Base-by-base conservation (phyloP, 2,113 vertebrate species). In the Atrichornis clamosus region DNA sequence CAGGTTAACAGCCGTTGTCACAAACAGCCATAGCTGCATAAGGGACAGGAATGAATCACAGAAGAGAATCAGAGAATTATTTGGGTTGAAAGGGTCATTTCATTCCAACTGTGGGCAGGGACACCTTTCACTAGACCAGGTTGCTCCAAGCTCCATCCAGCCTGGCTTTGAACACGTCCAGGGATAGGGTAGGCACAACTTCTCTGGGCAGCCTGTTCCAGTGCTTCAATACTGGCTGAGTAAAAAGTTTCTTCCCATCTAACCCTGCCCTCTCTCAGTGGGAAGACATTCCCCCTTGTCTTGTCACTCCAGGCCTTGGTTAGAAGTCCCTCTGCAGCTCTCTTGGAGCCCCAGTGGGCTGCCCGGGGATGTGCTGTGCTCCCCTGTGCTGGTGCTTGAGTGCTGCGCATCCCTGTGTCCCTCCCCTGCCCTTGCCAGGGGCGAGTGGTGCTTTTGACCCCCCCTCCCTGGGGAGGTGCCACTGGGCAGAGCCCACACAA, bases 11-110 rank as follows among this genome's bases (percentile, higher is more conserved):
- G 70, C 52, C 12, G 18, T 9, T 41, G 39, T 65, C 30, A 63
- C 22, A 13, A 37, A 15, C 50, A 44, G 58, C n/a, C 0, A 0
- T 23, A 9, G n/a, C 6, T 41, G 72, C 2, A 5, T 18, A 2
- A 9, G 41, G 80, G 44, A 30, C 32, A 37, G 50, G 74, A 80
- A 14, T 15, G 72, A 73, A 62, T 47, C n/a, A 30, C 2, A 41
- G 47, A 32, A 46, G 55, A 53, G 60, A 75, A 46, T 47, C 41
- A 53, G 37, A 68, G 69, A 62, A 68, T 32, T 11, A 55, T 12
- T 22, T 75, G 39, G 15, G 14, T 33, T 77, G 49, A 35, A 62
- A 56, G 72, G 35, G 35, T 69, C 49, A 55, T 42, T 21, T 83
- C 35, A 19, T 69, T 84, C 41, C 79, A 70, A 0, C 63, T 27